Percentiles rank a stretch among this genome's conserved stretches.
Evolutionary conservation across 2,113 vertebrate species (phyloP).

Genomic region (Zeus faber): DNA sequence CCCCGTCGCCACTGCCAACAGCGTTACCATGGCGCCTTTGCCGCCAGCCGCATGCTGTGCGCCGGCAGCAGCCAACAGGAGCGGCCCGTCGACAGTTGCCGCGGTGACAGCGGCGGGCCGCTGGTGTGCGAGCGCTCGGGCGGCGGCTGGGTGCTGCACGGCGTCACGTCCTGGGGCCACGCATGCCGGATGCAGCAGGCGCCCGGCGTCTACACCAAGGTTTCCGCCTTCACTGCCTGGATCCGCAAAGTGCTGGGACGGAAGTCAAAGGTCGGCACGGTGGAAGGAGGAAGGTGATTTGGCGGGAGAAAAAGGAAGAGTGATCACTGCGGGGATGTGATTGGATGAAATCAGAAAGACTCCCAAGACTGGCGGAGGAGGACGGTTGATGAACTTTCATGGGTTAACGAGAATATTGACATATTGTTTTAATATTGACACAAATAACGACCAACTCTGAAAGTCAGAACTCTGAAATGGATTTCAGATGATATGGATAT

Average conservation of each 20-base stretch:
- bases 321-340: background rate
- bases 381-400: too few species aligned
- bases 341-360: background rate
- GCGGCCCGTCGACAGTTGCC: slow-evolving; percentile 90
- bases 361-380: too few species aligned
- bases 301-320: slow-evolving; percentile 17
- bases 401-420: too few species aligned
- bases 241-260: slow-evolving; percentile 83
- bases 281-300: too few species aligned
- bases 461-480: too few species aligned
- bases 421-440: too few species aligned
- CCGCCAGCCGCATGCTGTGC: slow-evolving; percentile 92
- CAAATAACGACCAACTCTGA: too few species aligned
- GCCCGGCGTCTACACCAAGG: slow-evolving; percentile 96
- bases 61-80: slow-evolving; percentile 82
- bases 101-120: slow-evolving; percentile 94
- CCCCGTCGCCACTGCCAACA: slow-evolving; percentile 85
- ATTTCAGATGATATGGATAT: too few species aligned
- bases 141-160: slow-evolving; percentile 89
- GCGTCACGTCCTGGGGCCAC: slow-evolving; percentile 96
- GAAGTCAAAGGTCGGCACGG: too few species aligned
- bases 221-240: slow-evolving; percentile 90
- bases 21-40: slow-evolving; percentile 86
- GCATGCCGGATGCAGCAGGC: slow-evolving; percentile 89
- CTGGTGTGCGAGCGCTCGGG: slow-evolving; percentile 86